phyloP scores from a whole-genome alignment of 1,140 invertebrate genomes.

The Alviniconcha marisindica region DNA sequence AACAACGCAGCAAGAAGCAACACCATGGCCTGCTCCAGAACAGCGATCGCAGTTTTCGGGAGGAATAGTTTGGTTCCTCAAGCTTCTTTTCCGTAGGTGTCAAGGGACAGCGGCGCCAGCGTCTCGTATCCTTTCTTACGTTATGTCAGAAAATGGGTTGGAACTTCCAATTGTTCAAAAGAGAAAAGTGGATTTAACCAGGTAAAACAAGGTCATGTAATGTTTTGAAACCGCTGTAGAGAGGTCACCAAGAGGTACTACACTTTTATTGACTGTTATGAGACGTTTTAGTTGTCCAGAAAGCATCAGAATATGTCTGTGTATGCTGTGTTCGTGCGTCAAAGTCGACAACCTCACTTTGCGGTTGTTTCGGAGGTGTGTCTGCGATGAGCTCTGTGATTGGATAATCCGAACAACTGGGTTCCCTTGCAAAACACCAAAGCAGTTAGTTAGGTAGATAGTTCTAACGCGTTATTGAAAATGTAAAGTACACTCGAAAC shows the following conservation, averaged over 20 bases:
- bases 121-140: constrained; percentile 30
- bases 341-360: too few species aligned
- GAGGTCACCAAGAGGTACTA: too few species aligned
- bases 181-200: background rate
- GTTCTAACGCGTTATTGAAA: too few species aligned
- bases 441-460: too few species aligned
- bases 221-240: too few species aligned
- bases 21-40: constrained; percentile 25
- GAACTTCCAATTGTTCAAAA: background rate
- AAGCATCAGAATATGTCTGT: too few species aligned
- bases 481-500: too few species aligned
- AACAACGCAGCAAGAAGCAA: background rate
- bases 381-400: constrained; percentile 6
- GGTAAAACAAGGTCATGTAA: background rate
- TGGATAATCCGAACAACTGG: background rate
- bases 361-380: constrained; percentile 23
- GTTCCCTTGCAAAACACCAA: too few species aligned
- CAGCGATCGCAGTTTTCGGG: constrained; percentile 22
- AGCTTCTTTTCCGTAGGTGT: constrained; percentile 14
- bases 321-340: too few species aligned
- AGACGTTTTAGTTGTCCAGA: too few species aligned
- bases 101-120: constrained; percentile 23
- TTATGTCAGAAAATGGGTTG: background rate
- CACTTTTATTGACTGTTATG: too few species aligned
- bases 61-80: constrained; percentile 16